Conservation (phyloP, 2,888 invertebrate genomes). For the Isotomurus palustris region DNA sequence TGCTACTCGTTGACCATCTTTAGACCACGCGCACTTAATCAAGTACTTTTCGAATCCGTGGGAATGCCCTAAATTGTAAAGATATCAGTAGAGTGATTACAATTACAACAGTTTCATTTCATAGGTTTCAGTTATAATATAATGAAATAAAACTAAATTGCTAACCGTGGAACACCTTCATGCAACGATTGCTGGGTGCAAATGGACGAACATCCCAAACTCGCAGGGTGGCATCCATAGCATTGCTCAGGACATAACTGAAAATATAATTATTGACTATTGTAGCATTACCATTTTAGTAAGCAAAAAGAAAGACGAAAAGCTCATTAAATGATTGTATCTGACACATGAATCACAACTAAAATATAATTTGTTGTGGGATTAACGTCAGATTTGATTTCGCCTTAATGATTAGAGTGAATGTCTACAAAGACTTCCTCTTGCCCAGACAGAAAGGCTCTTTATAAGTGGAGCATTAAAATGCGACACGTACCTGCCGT, state of each 20-base stretch:
- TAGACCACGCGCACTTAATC: conserved; percentile 86
- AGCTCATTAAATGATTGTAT: too few relatives aligned
- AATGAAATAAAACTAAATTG: too few relatives aligned
- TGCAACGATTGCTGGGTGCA: conserved; percentile 86
- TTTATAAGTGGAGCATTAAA: background rate
- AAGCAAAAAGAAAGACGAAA: too few relatives aligned
- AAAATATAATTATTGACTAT: too few relatives aligned
- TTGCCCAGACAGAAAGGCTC: background rate
- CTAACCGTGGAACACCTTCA: conserved; percentile 61
- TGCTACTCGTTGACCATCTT: conserved; percentile 83
- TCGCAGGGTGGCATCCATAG: conserved; percentile 92
- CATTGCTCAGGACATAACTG: conserved; percentile 81
- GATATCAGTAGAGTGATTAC: background rate
- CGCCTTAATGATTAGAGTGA: conserved; percentile 14
- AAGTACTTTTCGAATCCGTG: conserved; percentile 62
- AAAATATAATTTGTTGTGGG: background rate
- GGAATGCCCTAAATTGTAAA: conserved; percentile 27
- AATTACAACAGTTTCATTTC: too few relatives aligned
- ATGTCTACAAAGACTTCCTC: background rate
- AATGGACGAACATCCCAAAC: conserved; percentile 97
- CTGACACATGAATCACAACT: too few relatives aligned
- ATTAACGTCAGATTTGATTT: conserved; percentile 53
- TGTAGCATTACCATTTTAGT: too few relatives aligned
- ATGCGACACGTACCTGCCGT: conserved; percentile 60
- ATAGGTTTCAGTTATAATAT: too few relatives aligned